Conservation (phyloP, 2,797 vertebrate genomes). For the Bradypodion ventrale region DNA sequence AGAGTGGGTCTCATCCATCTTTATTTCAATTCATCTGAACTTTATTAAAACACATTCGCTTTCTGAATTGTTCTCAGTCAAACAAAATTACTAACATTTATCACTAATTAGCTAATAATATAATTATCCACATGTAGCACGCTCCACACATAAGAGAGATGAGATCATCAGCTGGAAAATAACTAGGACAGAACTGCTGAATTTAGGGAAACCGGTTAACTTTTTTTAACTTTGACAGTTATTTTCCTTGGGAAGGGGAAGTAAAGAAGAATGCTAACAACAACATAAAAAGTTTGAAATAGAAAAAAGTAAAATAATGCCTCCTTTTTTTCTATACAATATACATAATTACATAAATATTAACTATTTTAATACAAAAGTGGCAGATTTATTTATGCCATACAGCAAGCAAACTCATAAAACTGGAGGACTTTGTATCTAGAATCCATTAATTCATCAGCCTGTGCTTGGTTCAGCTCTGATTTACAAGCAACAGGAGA, state of each 20-base stretch:
- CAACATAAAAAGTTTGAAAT: neutral
- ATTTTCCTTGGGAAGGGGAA: constrained; percentile 3
- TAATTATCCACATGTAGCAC: constrained; percentile 53
- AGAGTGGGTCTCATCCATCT: constrained; percentile 14
- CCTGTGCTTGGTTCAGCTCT: constrained; percentile 23
- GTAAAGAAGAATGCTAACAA: neutral
- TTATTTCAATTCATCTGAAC: constrained; percentile 42
- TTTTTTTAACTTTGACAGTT: constrained; percentile 26
- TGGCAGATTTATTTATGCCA: constrained; percentile 31
- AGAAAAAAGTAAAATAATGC: constrained; percentile 15
- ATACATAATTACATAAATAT: constrained; percentile 46
- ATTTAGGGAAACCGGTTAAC: constrained; percentile 36
- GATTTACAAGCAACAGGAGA: constrained; percentile 42
- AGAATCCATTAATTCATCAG: constrained; percentile 45
- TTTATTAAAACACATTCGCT: constrained; percentile 25
- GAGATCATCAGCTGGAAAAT: constrained; percentile 31
- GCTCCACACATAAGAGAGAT: neutral
- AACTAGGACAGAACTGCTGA: constrained; percentile 45
- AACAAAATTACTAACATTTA: constrained; percentile 66
- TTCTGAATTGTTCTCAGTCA: constrained; percentile 49
- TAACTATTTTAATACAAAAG: constrained; percentile 37
- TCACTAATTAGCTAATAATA: constrained; percentile 66
- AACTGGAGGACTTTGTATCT: constrained; percentile 39
- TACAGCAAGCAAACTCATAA: constrained; percentile 30
- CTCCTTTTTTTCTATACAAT: constrained; percentile 7